Evolutionary conservation across 2,797 vertebrate species (phyloP), one percentile per base, ranked within the genome.

Genomic region (Podarcis siculus): DNA sequence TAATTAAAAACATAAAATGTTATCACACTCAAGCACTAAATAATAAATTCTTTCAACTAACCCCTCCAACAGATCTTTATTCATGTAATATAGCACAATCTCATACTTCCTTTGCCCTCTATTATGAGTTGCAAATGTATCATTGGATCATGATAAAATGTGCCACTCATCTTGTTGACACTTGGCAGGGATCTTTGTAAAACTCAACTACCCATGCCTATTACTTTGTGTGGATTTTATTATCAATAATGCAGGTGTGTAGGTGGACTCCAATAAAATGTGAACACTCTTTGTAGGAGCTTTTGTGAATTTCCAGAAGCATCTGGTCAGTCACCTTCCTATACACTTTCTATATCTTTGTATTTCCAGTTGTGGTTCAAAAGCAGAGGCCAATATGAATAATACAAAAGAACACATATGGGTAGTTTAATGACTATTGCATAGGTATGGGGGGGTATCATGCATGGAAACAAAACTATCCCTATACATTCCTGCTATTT

Each of bases 161-260:
- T 93, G 89, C 87, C 88, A 87, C 85, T 93, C 92, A 93, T 90
- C 86, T 90, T 94, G 92, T 92, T 94, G 93, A 95, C 86, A 94
- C 83, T 91, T 95, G 88, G 88, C 87, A 93, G 82, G 87, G 82
- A 87, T 89, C 89, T 93, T 78, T 92, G 92, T 88, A 94, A 95
- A 95, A 92, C 92, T 37, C 85, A 86, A 87, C 84, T 92, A 83
- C 85, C 86, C 82, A 89, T 90, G 84, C 64, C 85, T 88, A 71
- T 83, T 67, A 88, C 66, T 21, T 25, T 25, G 27, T 37, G 45
- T 89, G 61, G 83, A 94, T 94, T 95, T 93, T 92, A 91, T 93
- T 91, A 94, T 94, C 95, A 92, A 92, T 94, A 93, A 89, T 83
- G 91, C 82, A 93, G 85, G 89, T 95, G 87, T 90, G 87, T 83